A percentile compares a stretch with the other conserved stretches of the same genome.
Evolutionary conservation across 2,797 vertebrate species (phyloP).

Genomic region (Falco naumanni): DNA sequence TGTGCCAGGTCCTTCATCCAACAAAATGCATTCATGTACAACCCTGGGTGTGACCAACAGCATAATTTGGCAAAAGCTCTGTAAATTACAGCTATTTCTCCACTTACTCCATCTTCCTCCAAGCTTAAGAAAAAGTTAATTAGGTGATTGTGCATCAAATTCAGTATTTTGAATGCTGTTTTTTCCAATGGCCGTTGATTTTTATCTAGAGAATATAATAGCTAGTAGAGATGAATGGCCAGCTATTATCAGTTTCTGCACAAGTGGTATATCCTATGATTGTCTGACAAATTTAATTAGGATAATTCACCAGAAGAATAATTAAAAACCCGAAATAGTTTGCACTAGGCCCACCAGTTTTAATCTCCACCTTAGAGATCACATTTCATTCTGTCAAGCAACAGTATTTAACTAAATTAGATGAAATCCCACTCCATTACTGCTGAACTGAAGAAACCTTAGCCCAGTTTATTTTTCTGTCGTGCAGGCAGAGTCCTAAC

Average conservation of each 20-base stretch:
- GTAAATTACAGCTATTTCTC: conserved; percentile 21
- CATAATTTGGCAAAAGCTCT: not conserved
- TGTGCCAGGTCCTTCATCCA: not conserved
- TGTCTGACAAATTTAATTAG: conserved; percentile 66
- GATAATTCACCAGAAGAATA: conserved; percentile 67
- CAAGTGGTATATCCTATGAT: conserved; percentile 19
- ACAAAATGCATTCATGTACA: not conserved
- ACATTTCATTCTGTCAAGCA: conserved; percentile 67
- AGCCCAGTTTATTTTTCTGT: conserved; percentile 54
- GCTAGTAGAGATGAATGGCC: not conserved
- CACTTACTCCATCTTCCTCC: not conserved
- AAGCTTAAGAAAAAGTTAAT: conserved; percentile 24
- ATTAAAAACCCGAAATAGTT: conserved; percentile 65
- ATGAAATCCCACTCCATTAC: conserved; percentile 65
- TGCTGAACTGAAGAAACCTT: conserved; percentile 62
- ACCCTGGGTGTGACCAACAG: not conserved
- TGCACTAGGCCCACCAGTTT: conserved; percentile 49
- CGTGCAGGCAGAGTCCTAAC: conserved; percentile 15
- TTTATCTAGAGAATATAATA: conserved; percentile 42
- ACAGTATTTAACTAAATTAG: conserved; percentile 69
- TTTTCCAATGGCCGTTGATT: not conserved
- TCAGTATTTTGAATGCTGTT: not conserved
- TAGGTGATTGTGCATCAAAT: not conserved
- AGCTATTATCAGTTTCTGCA: conserved; percentile 7
- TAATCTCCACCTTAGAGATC: conserved; percentile 67